phyloP scores from a whole-genome alignment of 2,797 vertebrate species.

The Tokudaia muenninki region DNA sequence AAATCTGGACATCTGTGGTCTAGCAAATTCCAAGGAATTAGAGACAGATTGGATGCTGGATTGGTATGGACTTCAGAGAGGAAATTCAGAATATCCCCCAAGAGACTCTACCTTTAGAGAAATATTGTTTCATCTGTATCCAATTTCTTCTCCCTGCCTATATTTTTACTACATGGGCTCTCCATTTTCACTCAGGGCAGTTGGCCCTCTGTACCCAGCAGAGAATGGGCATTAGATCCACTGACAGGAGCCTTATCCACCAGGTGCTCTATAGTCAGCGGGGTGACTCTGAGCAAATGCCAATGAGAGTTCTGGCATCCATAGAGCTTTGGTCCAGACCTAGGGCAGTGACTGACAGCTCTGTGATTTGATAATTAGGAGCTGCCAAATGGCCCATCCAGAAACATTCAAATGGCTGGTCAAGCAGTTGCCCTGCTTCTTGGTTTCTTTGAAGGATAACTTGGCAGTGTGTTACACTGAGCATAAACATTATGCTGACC shows the following conservation, averaged over 20 bases:
- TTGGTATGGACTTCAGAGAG: neutral
- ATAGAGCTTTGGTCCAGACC: conserved; percentile 21
- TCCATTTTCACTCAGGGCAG: neutral
- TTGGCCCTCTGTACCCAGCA: neutral
- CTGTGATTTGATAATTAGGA: conserved; percentile 44
- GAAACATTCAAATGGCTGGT: conserved; percentile 64
- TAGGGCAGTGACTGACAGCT: neutral
- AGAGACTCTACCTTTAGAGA: neutral
- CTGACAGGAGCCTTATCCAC: neutral
- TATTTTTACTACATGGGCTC: neutral
- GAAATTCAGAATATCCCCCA: neutral
- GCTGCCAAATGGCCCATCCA: conserved; percentile 7
- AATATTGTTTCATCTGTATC: neutral
- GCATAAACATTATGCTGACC: conserved; percentile 84
- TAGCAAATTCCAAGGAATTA: neutral
- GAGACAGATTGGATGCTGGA: neutral
- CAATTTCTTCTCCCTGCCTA: neutral
- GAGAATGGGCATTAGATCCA: neutral
- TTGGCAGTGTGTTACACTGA: conserved; percentile 60
- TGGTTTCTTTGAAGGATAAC: conserved; percentile 61
- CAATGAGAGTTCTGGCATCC: conserved; percentile 13
- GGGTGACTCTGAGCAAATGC: neutral
- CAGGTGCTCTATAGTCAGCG: neutral
- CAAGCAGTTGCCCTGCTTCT: conserved; percentile 61
- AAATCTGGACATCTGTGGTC: neutral